phyloP scores from a whole-genome alignment of 2,888 invertebrate species.

The Acrocyrtus sp. region DNA sequence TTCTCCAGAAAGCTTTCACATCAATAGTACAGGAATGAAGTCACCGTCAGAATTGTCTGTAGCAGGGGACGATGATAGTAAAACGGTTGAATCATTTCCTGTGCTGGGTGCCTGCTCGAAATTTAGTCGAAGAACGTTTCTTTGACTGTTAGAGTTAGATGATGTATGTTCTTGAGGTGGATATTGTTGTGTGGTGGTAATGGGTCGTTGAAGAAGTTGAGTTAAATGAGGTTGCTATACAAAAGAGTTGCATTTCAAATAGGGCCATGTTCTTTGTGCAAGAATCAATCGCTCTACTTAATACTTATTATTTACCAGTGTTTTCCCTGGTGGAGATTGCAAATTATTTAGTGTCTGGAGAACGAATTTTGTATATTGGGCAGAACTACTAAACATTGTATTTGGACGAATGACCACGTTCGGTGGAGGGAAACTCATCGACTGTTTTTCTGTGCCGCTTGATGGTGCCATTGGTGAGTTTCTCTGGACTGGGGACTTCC shows the following conservation, averaged over 20 bases:
- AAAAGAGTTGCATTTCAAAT: too few species aligned
- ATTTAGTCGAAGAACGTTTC: slow-evolving; percentile 46
- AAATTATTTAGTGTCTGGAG: neutral
- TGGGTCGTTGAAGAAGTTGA: slow-evolving; percentile 41
- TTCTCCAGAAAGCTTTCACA: too few species aligned
- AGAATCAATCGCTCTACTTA: too few species aligned
- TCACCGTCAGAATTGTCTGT: neutral
- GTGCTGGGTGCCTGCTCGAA: slow-evolving; percentile 46
- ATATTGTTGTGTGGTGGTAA: slow-evolving; percentile 13
- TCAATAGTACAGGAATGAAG: neutral
- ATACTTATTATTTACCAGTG: neutral
- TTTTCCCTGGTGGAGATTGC: neutral
- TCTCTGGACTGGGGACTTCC: neutral
- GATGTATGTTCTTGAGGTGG: too few species aligned
- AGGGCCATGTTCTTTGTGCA: too few species aligned
- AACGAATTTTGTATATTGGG: neutral
- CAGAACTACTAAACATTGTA: neutral
- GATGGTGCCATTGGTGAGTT: neutral
- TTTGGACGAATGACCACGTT: slow-evolving; percentile 44
- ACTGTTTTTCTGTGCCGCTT: slow-evolving; percentile 21
- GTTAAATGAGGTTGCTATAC: slow-evolving; percentile 36
- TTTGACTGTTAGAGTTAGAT: slow-evolving; percentile 46
- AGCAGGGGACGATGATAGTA: slow-evolving; percentile 41
- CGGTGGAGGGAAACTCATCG: slow-evolving; percentile 28
- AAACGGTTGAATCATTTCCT: slow-evolving; percentile 33